Percentiles rank a stretch among this genome's conserved stretches.
phyloP scores from a whole-genome alignment of 2,797 vertebrate genomes.

The Aeoliscus strigatus region DNA sequence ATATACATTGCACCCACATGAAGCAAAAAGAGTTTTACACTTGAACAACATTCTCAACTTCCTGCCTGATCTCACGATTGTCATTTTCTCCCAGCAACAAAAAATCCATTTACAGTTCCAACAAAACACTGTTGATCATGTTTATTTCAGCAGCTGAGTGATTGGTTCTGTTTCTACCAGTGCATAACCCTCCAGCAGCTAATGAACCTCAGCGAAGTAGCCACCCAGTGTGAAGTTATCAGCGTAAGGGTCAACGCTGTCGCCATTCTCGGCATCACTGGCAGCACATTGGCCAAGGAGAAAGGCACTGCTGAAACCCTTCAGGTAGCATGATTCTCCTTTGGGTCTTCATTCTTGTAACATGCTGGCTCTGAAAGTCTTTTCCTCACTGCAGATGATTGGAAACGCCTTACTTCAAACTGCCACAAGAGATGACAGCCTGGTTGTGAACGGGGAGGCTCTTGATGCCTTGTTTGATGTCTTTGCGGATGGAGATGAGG shows the following conservation, averaged over 20 bases:
- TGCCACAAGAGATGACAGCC: slow-evolving; percentile 80
- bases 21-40: no score
- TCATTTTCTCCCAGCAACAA: no score
- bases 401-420: slow-evolving; percentile 88
- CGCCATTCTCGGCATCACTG: slow-evolving; percentile 92
- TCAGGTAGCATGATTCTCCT: slow-evolving; percentile 73
- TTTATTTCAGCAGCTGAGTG: slow-evolving; percentile 9
- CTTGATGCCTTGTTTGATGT: slow-evolving; percentile 95
- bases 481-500: slow-evolving; percentile 92
- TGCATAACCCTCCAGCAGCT: slow-evolving; percentile 89
- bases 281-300: slow-evolving; percentile 87
- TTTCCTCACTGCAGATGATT: slow-evolving; percentile 78
- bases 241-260: slow-evolving; percentile 88
- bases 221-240: slow-evolving; percentile 76
- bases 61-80: no score
- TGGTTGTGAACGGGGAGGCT: slow-evolving; percentile 91
- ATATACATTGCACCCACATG: no score
- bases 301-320: slow-evolving; percentile 80
- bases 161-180: slow-evolving; percentile 56
- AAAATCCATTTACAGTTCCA: no score
- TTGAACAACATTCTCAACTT: no score
- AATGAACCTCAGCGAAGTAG: slow-evolving; percentile 84
- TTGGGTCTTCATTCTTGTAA: not conserved
- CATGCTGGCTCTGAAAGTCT: slow-evolving; percentile 22
- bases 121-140: not conserved